phyloP scores from a whole-genome alignment of 2,113 vertebrate genomes.

The Entosphenus tridentatus region DNA sequence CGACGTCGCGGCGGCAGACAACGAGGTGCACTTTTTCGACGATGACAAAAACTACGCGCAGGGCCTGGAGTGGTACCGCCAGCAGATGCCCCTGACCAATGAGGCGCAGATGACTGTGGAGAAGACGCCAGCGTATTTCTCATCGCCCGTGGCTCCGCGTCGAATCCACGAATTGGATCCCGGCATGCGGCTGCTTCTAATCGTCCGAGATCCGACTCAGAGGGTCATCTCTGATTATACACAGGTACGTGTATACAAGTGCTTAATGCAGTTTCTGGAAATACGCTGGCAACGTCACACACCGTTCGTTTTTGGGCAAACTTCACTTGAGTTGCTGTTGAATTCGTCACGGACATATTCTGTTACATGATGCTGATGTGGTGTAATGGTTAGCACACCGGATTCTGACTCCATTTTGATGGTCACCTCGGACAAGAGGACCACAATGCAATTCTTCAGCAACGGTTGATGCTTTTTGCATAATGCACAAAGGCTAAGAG shows the following conservation, averaged over 20 bases:
- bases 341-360: no score
- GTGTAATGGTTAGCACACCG: no score
- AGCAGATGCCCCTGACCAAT: conserved; percentile 32
- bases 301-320: no score
- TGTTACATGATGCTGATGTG: no score
- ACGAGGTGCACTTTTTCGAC: conserved; percentile 43
- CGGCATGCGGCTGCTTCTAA: conserved; percentile 54
- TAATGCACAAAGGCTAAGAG: no score
- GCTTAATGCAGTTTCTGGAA: no score
- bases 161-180: conserved; percentile 96
- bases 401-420: no score
- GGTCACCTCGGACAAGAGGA: no score
- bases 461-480: no score
- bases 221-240: conserved; percentile 45
- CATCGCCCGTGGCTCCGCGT: conserved; percentile 37
- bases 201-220: conserved; percentile 36
- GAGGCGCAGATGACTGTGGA: conserved; percentile 32
- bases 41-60: conserved; percentile 31
- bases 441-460: no score
- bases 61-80: conserved; percentile 33
- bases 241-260: conserved; percentile 13
- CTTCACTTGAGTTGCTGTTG: no score
- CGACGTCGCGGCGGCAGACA: conserved; percentile 31
- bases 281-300: no score
- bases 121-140: conserved; percentile 42